These are phyloP conservation scores for Mastomys natalensis DNA, from an alignment of 2,113 vertebrate species.

Conservation along the genomic window DNA sequence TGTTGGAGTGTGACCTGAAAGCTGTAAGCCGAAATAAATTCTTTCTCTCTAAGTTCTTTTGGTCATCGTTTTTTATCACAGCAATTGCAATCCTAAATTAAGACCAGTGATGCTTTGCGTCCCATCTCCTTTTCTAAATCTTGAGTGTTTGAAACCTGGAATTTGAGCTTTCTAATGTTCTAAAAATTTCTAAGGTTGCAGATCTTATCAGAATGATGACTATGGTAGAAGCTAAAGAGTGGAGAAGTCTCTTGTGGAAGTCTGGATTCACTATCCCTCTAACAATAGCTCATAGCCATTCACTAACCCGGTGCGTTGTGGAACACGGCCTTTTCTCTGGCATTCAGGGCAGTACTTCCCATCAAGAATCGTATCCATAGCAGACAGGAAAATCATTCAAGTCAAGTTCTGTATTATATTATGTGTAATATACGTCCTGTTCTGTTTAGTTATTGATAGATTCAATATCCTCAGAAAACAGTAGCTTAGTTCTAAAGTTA, in stretches of 20 bases:
- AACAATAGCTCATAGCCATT: neutral
- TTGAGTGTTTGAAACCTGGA: neutral
- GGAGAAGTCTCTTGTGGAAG: neutral
- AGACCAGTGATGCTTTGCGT: neutral
- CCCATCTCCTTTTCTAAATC: neutral
- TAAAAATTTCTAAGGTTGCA: neutral
- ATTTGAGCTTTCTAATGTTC: neutral
- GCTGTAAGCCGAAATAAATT: neutral
- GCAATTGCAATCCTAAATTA: neutral
- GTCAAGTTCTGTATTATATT: neutral
- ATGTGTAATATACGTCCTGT: neutral
- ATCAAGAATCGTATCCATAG: neutral
- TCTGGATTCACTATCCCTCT: neutral
- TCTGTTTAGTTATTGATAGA: constrained; percentile 3
- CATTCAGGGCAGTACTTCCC: neutral
- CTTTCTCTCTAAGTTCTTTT: neutral
- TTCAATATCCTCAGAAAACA: neutral
- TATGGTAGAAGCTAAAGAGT: neutral
- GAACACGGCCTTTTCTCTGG: neutral
- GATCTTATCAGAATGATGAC: neutral
- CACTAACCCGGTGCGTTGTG: neutral
- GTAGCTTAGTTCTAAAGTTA: neutral
- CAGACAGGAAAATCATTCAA: neutral
- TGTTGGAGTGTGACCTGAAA: neutral
- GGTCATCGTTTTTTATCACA: neutral